These are phyloP conservation scores for Chironomus striatipennis DNA, from an alignment of 1,140 invertebrate genomes.

Conservation along the genomic window DNA sequence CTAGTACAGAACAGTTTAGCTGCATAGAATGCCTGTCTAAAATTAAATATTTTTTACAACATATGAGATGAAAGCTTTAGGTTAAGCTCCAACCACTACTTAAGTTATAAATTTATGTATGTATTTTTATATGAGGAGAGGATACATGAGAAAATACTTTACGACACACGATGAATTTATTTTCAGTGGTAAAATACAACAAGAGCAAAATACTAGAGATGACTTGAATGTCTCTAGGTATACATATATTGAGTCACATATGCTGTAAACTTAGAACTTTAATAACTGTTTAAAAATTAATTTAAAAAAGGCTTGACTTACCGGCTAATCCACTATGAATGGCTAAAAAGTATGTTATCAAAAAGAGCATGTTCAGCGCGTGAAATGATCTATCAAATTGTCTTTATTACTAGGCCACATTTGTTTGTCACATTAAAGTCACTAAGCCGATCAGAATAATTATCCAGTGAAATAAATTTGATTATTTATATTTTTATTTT, in stretches of 20 bases:
- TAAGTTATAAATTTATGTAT: no score
- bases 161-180: no score
- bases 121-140: no score
- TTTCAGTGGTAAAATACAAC: no score
- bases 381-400: constrained; percentile 15
- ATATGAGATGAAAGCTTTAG: neutral
- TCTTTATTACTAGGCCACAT: neutral
- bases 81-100: no score
- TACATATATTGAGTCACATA: no score
- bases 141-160: no score
- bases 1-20: no score
- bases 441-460: neutral
- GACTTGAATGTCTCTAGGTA: no score
- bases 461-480: neutral
- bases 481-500: neutral
- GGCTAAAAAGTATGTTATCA: neutral
- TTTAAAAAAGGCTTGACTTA: neutral
- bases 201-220: no score
- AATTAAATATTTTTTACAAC: neutral
- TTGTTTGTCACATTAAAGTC: neutral
- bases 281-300: no score
- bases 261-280: neutral
- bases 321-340: constrained; percentile 21
- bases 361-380: constrained; percentile 17
- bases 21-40: no score